These are phyloP conservation scores for Odontophorus gujanensis DNA, from an alignment of 2,113 vertebrate genomes.

Conservation along the genomic window DNA sequence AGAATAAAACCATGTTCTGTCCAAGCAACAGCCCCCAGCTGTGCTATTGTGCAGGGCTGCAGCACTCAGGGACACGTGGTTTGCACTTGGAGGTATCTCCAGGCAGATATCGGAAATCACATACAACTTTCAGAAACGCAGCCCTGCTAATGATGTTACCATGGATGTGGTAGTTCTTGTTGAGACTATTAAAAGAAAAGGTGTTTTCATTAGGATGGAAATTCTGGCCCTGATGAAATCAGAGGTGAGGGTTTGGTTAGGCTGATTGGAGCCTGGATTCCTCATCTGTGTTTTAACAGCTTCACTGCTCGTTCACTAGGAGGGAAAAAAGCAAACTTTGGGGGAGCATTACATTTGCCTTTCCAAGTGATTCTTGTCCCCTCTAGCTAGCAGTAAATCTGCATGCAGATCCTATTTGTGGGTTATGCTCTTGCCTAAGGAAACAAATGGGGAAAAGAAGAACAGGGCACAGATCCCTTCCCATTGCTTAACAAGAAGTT, in stretches of 20 bases:
- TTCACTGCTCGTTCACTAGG: neutral
- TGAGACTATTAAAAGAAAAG: neutral
- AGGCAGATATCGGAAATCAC: neutral
- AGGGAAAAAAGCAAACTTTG: neutral
- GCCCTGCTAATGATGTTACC: neutral
- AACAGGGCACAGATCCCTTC: neutral
- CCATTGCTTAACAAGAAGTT: neutral
- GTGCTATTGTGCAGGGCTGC: neutral
- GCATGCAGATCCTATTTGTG: neutral
- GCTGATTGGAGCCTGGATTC: neutral
- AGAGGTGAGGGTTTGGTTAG: neutral
- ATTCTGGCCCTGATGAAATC: neutral
- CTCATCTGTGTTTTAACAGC: neutral
- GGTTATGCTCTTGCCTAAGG: neutral
- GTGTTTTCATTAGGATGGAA: neutral
- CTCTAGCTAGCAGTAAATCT: neutral
- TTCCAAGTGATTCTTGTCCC: neutral
- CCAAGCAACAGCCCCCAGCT: neutral
- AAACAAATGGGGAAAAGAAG: neutral
- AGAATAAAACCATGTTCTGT: neutral
- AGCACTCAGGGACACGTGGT: accelerated
- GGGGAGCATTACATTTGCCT: neutral
- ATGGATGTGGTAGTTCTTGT: neutral
- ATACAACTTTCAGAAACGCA: neutral
- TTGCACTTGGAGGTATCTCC: neutral